Base-by-base conservation (phyloP, 2,888 invertebrate genomes). In the Lycia hirtaria region DNA sequence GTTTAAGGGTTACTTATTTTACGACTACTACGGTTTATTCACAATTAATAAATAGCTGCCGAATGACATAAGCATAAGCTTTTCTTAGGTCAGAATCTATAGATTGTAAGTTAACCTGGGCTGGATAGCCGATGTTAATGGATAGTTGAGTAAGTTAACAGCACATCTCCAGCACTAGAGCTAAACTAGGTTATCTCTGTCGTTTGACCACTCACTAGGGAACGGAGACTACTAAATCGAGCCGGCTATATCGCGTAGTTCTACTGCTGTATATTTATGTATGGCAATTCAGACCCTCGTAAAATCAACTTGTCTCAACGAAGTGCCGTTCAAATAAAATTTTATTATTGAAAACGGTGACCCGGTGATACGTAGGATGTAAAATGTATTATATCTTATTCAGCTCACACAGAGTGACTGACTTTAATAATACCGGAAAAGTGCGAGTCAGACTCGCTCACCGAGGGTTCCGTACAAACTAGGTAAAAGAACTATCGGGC, bases 181-280 rank as follows among this genome's bases (percentile, higher is more conserved):
- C n/a, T n/a, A n/a, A n/a, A 35, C 24, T 47, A 33, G 35, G 47
- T 47, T 24, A 35, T 10, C n/a, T n/a, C n/a, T n/a, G 15, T 47
- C 35, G 47, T 35, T 24, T 26, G 47, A 47, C 47, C 47, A 14
- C 10, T 26, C 35, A 33, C 47, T 37, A 26, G 47, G 26, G 24
- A 35, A 24, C 26, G 2, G 33, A 17, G 17, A 33, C 33, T 24
- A 20, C 35, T 47, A 35, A 47, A 26, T 47, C 37, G 35, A 35
- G 35, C 17, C 26, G 24, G 24, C 15, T 35, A 15, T 15, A 15
- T 35, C 33, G 17, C 47, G 5, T 17, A 26, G 7, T 10, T 12
- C 30, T 19, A 30, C 19, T 17, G 30, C 28, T 20, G 19, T 20
- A 40, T 9, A 22, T 38, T 22, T 22, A 38, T 38, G 22, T 20